Conservation (phyloP, 2,888 invertebrate genomes). For the Nebria brevicollis region DNA sequence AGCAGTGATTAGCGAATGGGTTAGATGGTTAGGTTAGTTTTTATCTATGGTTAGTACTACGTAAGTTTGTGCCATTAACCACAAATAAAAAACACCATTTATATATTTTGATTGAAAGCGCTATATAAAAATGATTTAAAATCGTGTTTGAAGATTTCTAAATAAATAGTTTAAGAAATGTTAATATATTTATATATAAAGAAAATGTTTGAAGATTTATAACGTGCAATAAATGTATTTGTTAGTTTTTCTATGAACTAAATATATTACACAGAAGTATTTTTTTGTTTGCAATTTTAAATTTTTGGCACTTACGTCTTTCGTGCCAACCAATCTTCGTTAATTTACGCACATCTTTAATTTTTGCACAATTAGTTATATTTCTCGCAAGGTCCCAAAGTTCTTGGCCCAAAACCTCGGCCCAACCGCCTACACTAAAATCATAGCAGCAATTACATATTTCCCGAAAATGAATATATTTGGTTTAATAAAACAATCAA, state of each 20-base stretch:
- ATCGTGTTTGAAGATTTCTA: no score
- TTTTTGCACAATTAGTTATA: slow-evolving; percentile 81
- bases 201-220: no score
- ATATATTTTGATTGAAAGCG: no score
- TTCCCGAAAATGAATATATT: background rate
- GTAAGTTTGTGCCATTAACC: no score
- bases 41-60: no score
- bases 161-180: no score
- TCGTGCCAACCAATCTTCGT: slow-evolving; percentile 15
- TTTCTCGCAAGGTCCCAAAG: slow-evolving; percentile 80
- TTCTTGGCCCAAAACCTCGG: slow-evolving; percentile 80
- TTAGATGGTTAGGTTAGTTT: no score
- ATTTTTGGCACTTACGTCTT: background rate
- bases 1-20: no score
- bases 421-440: slow-evolving; percentile 83
- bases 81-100: no score
- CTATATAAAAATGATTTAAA: no score
- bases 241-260: background rate
- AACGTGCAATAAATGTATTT: background rate
- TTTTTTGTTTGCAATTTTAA: background rate
- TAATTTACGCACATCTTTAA: slow-evolving; percentile 73
- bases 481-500: background rate
- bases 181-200: no score
- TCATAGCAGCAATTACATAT: slow-evolving; percentile 46
- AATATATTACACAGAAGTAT: background rate